Evolutionary conservation across 2,888 invertebrate genomes (phyloP).

Genomic region (Diarsia mendica): DNA sequence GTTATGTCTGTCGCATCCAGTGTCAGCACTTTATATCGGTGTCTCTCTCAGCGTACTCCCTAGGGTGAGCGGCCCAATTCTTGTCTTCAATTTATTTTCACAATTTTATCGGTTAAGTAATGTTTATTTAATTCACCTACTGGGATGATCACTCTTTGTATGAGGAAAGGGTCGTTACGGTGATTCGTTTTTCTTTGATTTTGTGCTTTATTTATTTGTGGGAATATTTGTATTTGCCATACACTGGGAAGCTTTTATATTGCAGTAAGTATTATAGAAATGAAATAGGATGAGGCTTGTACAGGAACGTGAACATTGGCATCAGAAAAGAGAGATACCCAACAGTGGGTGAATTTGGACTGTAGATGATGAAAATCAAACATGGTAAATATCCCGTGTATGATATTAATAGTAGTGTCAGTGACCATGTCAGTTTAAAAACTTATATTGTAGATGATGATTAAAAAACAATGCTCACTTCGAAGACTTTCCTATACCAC

Average conservation of each 20-base stretch:
- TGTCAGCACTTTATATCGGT: conserved; percentile 15
- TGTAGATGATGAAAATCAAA: too few relatives aligned
- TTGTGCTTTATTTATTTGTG: conserved; percentile 1
- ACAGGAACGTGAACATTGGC: too few relatives aligned
- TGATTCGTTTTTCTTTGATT: conserved; percentile 19
- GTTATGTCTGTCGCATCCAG: conserved; percentile 31
- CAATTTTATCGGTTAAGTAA: conserved; percentile 48
- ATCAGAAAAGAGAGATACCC: too few relatives aligned
- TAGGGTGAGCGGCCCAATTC: conserved; percentile 51
- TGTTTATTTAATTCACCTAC: conserved; percentile 47
- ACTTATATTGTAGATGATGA: too few relatives aligned
- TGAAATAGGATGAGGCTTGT: too few relatives aligned
- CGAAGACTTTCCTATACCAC: not conserved
- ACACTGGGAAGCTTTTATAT: not conserved
- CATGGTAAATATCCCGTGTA: too few relatives aligned
- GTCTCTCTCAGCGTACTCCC: conserved; percentile 20
- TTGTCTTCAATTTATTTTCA: conserved; percentile 54
- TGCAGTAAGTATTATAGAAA: too few relatives aligned
- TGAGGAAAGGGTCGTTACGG: not conserved
- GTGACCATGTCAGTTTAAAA: too few relatives aligned
- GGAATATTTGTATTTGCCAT: not conserved
- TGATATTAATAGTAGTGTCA: too few relatives aligned
- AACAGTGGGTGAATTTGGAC: too few relatives aligned
- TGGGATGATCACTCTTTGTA: conserved; percentile 18
- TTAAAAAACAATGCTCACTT: too few relatives aligned